Evolutionary conservation across 1,140 invertebrate species (phyloP), one percentile per base, ranked within the genome.

Genomic region (Popillia japonica): DNA sequence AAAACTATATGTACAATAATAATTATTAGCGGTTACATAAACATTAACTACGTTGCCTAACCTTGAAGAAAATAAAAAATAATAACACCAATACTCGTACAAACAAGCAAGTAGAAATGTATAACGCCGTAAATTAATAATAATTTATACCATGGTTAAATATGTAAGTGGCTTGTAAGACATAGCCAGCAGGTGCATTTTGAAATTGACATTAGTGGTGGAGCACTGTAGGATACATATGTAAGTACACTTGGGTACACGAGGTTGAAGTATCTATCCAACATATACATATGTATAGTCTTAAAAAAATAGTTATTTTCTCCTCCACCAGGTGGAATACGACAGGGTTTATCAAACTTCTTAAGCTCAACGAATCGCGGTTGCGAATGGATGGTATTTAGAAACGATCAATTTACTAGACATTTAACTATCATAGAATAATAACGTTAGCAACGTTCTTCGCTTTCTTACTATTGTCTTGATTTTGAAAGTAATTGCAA

Each of bases 121-220:
- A 55, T 55, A 55, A 55, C 48, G 48, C 48, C 48, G 48, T 55
- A 55, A 55, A 55, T 55, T 55, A 55, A 55, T 55, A 55, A 55
- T 55, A 55, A 55, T 55, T 55, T 55, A 55, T 55, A 55, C 48
- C 14, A 17, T 55, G 14, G 48, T 55, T 17, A 55, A 14, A 14
- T 55, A 55, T 55, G 48, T 55, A 55, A 55, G 6, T 55, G 48
- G 48, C 48, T 55, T 55, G 48, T 55, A 55, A n/a, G 11, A 17
- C 48, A 17, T 55, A 55, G 48, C 48, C 48, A 17, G 48, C 48
- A 55, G 48, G 48, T 55, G 48, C 17, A 55, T 55, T 14, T 55
- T 55, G 48, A 55, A 55, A 55, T 55, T n/a, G 48, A 55, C 17
- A 55, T 55, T 55, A 55, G n/a, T 55, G 48, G 14, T 55, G 14